Evolutionary conservation across 2,113 vertebrate genomes (phyloP), one percentile per base, ranked within the genome.

Genomic region (Oplegnathus fasciatus): DNA sequence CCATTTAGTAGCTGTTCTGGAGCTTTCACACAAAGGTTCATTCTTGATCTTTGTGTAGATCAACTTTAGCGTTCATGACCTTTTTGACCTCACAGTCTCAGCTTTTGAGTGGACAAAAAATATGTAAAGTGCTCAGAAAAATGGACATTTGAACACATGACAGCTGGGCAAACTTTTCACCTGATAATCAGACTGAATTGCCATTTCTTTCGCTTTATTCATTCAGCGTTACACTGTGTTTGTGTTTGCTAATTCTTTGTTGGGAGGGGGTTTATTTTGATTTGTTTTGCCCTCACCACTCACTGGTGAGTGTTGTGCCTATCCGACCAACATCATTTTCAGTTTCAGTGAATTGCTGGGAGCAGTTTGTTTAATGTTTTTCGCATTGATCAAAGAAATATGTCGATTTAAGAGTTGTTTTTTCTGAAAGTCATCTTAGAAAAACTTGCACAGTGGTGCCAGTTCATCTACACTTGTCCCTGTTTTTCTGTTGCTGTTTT

Each of bases 321-420:
- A 40, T 32, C 58, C 11, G 3, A 13, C 9, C 28, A 26, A 46
- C 46, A 28, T 50, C 0, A 34, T 58, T 76, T 54, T 48, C 34
- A 37, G 22, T 57, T 64, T 69, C 26, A 71, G 65, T 62, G 52
- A 24, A 66, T 62, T 81, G 60, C 67, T 34, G 24, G 37, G 48
- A 61, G 40, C 48, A 57, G 48, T 44, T 30, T 22, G 9, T 3
- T 62, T 20, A 18, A 32, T 3, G 6, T 18, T 32, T 61, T 60
- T 61, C 13, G 22, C 18, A 62, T 10, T 24, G 13, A 78, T 62
- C 26, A 75, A 70, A 70, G 18, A 60, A 57, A 62, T n/a, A n/a
- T 61, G 26, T 61, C 4, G n/a, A 50, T 60, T 64, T 58, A 58
- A n/a, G 26, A 46, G 32, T 50, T 61, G 17, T 32, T 30, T 26